A percentile compares a stretch with the other conserved stretches of the same genome.
Evolutionary conservation across 2,888 invertebrate genomes (phyloP).

Genomic region (Agonopterix subpropinquella): DNA sequence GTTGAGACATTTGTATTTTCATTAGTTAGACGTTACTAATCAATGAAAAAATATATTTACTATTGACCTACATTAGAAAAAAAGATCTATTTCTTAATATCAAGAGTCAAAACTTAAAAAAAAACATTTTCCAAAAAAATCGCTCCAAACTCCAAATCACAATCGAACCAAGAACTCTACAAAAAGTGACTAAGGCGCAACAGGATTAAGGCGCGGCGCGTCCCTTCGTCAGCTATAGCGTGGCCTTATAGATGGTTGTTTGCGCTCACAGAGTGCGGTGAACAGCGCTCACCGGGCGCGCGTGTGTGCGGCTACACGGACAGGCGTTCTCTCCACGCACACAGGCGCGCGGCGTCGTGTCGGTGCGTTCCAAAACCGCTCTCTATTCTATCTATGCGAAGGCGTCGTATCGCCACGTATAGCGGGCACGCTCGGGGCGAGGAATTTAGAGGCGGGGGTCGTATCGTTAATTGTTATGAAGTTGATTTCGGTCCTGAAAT

Average conservation of each 20-base stretch:
- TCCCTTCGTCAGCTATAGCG: constrained; percentile 74
- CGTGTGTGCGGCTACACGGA: constrained; percentile 55
- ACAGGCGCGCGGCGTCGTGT: constrained; percentile 39
- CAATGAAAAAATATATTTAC: too few relatives aligned
- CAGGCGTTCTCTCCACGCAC: constrained; percentile 27
- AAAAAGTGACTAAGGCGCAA: constrained; percentile 19
- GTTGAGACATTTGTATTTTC: too few relatives aligned
- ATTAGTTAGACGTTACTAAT: too few relatives aligned
- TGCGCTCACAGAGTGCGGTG: constrained; percentile 77
- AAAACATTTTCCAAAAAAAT: too few relatives aligned
- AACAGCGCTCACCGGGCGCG: constrained; percentile 73
- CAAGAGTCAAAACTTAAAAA: too few relatives aligned
- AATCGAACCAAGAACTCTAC: too few relatives aligned
- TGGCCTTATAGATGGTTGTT: constrained; percentile 77
- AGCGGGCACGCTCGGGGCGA: constrained; percentile 75
- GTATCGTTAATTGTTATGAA: constrained; percentile 77
- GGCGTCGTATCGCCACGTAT: constrained; percentile 74
- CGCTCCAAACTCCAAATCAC: too few relatives aligned
- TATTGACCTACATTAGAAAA: too few relatives aligned
- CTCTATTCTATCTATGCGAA: constrained; percentile 77
- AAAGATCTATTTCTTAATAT: too few relatives aligned
- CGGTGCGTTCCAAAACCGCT: constrained; percentile 76
- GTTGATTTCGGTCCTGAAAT: constrained; percentile 76
- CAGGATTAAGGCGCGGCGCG: constrained; percentile 43
- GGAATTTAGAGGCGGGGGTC: constrained; percentile 76